Conservation (phyloP, 1,140 invertebrate species). For the Globodera rostochiensis region DNA sequence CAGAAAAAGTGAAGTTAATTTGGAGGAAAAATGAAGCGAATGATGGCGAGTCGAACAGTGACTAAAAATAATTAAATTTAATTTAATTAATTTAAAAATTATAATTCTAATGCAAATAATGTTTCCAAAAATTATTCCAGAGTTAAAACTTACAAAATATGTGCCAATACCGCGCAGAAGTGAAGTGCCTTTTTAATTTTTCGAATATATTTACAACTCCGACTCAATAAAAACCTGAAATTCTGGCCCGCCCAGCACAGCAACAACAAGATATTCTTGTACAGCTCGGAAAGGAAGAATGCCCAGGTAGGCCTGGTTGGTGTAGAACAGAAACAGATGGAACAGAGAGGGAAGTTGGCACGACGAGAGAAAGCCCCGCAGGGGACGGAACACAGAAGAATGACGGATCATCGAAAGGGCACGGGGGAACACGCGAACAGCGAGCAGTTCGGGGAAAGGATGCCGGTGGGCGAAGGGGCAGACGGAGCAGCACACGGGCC, state of each 20-base stretch:
- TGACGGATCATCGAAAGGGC: slow-evolving; percentile 10
- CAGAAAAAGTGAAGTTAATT: slow-evolving; percentile 4
- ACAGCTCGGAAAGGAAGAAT: slow-evolving; percentile 22
- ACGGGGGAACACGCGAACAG: slow-evolving; percentile 22
- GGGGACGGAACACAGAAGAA: not conserved
- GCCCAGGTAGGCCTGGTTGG: slow-evolving; percentile 31
- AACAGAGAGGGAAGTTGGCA: slow-evolving; percentile 32
- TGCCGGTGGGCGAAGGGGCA: not conserved
- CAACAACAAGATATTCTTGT: slow-evolving; percentile 32
- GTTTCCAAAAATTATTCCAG: too few species aligned
- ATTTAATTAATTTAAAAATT: too few species aligned
- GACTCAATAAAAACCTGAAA: slow-evolving; percentile 16
- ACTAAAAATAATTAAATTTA: not conserved
- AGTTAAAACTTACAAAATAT: slow-evolving; percentile 8
- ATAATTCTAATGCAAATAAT: too few species aligned
- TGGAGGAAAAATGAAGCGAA: not conserved
- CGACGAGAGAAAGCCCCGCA: slow-evolving; percentile 3
- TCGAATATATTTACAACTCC: too few species aligned
- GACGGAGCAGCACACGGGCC: slow-evolving; percentile 1
- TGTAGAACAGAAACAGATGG: slow-evolving; percentile 32
- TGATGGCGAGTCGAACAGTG: not conserved
- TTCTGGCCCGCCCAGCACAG: slow-evolving; percentile 21
- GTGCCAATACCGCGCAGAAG: slow-evolving; percentile 26
- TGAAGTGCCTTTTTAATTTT: slow-evolving; percentile 20
- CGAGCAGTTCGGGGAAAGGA: slow-evolving; percentile 23